Evolutionary conservation across 2,888 invertebrate species (phyloP).

Genomic region (Perdita meconis): DNA sequence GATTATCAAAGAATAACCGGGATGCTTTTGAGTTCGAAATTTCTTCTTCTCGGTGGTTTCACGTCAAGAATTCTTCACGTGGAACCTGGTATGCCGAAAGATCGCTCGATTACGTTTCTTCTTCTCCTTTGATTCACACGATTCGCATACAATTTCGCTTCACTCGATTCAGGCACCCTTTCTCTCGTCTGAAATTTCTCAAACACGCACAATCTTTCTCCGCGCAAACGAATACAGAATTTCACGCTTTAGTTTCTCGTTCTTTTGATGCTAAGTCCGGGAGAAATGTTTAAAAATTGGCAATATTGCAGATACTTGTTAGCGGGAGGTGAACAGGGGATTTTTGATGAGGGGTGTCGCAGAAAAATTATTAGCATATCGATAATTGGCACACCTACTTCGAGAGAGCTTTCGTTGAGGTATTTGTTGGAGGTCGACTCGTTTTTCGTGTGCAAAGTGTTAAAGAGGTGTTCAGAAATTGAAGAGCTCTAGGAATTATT

Average conservation of each 20-base stretch:
- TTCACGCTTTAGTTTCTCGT: background rate
- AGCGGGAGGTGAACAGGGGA: background rate
- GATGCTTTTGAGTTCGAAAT: slow-evolving; percentile 1
- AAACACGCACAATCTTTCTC: slow-evolving; percentile 31
- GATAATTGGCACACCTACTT: slow-evolving; percentile 27
- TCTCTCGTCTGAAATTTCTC: slow-evolving; percentile 18
- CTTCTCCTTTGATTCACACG: slow-evolving; percentile 24
- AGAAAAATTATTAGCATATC: slow-evolving; percentile 58
- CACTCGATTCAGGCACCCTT: slow-evolving; percentile 16
- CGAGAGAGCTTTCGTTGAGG: slow-evolving; percentile 32
- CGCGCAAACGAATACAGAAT: slow-evolving; percentile 33
- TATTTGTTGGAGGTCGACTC: slow-evolving; percentile 7
- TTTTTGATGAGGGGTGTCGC: background rate
- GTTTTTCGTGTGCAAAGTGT: background rate
- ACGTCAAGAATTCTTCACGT: background rate
- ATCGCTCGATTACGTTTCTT: slow-evolving; percentile 45
- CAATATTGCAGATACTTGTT: slow-evolving; percentile 2
- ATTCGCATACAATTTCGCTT: slow-evolving; percentile 6
- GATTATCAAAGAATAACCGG: slow-evolving; percentile 8
- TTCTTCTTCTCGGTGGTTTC: background rate
- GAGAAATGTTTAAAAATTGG: background rate
- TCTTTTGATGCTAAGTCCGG: slow-evolving; percentile 5
- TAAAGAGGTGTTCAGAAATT: background rate
- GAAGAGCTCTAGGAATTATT: background rate
- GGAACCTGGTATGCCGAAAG: slow-evolving; percentile 24